phyloP scores from a whole-genome alignment of 92 coral and sea anemone genomes.

The Paramuricea clavata region DNA sequence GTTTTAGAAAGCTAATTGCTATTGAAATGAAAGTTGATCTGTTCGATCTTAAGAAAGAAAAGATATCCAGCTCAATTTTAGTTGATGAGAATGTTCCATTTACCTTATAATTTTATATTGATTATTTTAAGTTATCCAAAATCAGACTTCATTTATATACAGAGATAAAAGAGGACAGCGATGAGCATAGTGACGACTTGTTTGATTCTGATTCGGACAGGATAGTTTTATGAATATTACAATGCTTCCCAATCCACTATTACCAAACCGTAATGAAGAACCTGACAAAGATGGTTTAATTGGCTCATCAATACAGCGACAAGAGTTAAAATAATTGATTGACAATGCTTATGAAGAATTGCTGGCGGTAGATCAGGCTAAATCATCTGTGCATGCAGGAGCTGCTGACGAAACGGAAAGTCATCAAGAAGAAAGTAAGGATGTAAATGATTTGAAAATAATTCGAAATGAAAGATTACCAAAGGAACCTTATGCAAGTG shows the following conservation, averaged over 20 bases:
- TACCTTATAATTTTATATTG: no score
- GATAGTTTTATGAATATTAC: background rate
- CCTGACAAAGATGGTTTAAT: slow-evolving; percentile 38
- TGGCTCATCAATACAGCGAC: slow-evolving; percentile 56
- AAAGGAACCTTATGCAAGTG: slow-evolving; percentile 47
- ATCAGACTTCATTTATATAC: background rate
- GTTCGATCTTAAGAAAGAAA: slow-evolving; percentile 49
- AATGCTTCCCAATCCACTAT: background rate
- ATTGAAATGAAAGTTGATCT: slow-evolving; percentile 41
- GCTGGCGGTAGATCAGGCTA: slow-evolving; percentile 58
- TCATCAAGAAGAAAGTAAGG: background rate
- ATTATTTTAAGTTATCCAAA: slow-evolving; percentile 48
- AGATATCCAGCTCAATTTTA: slow-evolving; percentile 15
- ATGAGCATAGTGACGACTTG: background rate
- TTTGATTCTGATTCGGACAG: background rate
- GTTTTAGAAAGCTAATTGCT: slow-evolving; percentile 30
- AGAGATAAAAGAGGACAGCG: background rate
- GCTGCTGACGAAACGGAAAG: background rate
- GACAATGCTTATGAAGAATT: slow-evolving; percentile 56
- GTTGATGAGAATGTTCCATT: background rate
- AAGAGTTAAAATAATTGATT: slow-evolving; percentile 27
- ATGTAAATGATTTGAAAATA: slow-evolving; percentile 20
- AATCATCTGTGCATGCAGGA: background rate
- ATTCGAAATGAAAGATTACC: slow-evolving; percentile 21
- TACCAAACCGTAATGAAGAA: background rate